A percentile compares a stretch with the other conserved stretches of the same genome.
These are phyloP conservation scores for Habrosyne pyritoides DNA, from an alignment of 2,888 invertebrate species.

Conservation along the genomic window DNA sequence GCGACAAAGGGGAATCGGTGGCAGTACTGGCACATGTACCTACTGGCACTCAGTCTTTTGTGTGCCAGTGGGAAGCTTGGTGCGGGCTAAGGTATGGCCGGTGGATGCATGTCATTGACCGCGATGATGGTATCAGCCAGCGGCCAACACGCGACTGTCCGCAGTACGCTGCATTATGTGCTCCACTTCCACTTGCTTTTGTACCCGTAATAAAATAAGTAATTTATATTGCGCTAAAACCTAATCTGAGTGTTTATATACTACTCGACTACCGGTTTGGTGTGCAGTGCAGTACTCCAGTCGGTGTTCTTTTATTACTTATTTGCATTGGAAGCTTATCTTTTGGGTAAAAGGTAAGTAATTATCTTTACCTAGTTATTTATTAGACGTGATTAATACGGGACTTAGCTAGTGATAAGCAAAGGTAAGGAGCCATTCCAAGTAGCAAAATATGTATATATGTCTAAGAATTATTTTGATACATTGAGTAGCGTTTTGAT, in stretches of 20 bases:
- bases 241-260: conserved; percentile 24
- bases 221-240: conserved; percentile 43
- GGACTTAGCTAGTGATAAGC: too few species aligned
- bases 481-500: too few species aligned
- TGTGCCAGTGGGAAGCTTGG: conserved; percentile 16
- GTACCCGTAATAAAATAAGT: conserved; percentile 37
- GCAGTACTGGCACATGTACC: neutral
- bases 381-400: neutral
- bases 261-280: neutral
- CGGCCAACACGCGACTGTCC: conserved; percentile 18
- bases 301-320: neutral
- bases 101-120: conserved; percentile 34
- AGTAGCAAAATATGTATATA: too few species aligned
- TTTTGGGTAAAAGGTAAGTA: too few species aligned
- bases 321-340: neutral
- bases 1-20: neutral
- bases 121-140: conserved; percentile 38
- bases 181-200: conserved; percentile 50
- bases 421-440: too few species aligned
- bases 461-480: too few species aligned
- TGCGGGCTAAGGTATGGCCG: conserved; percentile 14
- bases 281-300: neutral
- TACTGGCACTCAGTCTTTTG: neutral
- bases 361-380: too few species aligned
- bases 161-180: conserved; percentile 39